A percentile compares a stretch with the other conserved stretches of the same genome.
phyloP scores from a whole-genome alignment of 1,140 invertebrate genomes.

The Macrostomum lignano region DNA sequence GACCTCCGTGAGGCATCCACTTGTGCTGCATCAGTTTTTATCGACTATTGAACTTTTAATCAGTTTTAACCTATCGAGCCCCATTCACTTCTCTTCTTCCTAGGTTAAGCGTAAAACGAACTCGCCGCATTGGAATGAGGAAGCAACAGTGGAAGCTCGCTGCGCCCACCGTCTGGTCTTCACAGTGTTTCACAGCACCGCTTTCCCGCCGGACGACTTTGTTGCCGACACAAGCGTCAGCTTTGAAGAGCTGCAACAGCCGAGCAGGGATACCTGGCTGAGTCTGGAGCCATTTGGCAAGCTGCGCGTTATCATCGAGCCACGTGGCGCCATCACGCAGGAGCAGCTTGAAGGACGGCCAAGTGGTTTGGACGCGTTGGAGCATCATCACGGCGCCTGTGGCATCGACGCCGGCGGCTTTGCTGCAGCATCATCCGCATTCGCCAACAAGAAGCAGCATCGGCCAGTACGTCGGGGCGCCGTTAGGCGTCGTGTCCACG shows the following conservation, averaged over 20 bases:
- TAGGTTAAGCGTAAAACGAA: conserved; percentile 72
- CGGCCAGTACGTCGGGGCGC: no score
- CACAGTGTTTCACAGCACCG: conserved; percentile 93
- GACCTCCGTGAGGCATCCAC: no score
- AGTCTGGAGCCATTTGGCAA: conserved; percentile 82
- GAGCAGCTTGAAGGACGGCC: conserved; percentile 10
- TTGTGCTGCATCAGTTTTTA: no score
- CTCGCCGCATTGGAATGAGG: conserved; percentile 27
- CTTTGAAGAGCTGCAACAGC: conserved; percentile 53
- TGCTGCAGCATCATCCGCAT: no score
- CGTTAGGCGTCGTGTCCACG: conserved; percentile 69
- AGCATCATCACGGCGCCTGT: no score
- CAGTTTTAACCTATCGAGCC: no score
- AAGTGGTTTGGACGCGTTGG: no score
- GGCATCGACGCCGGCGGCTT: no score
- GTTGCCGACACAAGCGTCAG: conserved; percentile 82
- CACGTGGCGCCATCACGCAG: conserved; percentile 28
- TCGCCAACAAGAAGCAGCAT: no score
- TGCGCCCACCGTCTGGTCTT: conserved; percentile 63
- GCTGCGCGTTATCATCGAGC: conserved; percentile 65
- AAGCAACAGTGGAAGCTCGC: conserved; percentile 50
- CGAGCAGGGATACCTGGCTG: conserved; percentile 50
- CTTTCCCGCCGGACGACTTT: conserved; percentile 78
- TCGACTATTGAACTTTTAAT: no score
- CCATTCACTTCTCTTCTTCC: no score